Conservation (phyloP, 2,113 vertebrate genomes). For the Sialia sialis region DNA sequence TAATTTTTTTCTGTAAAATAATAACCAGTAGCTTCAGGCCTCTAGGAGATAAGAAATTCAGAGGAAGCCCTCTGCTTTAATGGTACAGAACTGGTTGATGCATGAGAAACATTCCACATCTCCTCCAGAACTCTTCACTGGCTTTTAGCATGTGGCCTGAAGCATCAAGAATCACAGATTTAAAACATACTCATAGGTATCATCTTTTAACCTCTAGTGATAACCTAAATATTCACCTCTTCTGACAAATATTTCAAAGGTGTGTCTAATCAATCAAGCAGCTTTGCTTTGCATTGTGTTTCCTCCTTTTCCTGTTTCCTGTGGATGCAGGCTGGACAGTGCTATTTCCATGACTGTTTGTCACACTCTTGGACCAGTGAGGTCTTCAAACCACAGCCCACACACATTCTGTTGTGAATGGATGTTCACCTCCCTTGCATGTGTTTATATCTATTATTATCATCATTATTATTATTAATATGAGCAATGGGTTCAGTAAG, state of each 20-base stretch:
- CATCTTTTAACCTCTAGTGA: background rate
- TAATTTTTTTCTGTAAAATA: background rate
- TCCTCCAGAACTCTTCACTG: background rate
- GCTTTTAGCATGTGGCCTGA: background rate
- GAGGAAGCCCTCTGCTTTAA: background rate
- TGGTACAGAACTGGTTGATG: background rate
- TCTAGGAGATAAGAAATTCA: background rate
- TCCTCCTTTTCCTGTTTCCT: background rate
- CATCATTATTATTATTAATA: too few species aligned
- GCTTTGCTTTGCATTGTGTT: background rate
- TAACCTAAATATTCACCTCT: background rate
- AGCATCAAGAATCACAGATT: background rate
- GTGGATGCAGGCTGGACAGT: background rate
- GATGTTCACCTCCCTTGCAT: background rate
- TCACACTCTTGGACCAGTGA: background rate
- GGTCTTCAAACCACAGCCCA: background rate
- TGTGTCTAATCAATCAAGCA: background rate
- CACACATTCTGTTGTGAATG: accelerated
- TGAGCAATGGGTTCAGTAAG: background rate
- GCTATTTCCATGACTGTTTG: background rate
- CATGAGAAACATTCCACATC: background rate
- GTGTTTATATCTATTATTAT: background rate
- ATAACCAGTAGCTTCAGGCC: background rate
- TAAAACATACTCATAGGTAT: background rate
- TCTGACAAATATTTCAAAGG: background rate